phyloP scores from a whole-genome alignment of 2,888 invertebrate genomes.

The Tetanocera ferruginea region DNA sequence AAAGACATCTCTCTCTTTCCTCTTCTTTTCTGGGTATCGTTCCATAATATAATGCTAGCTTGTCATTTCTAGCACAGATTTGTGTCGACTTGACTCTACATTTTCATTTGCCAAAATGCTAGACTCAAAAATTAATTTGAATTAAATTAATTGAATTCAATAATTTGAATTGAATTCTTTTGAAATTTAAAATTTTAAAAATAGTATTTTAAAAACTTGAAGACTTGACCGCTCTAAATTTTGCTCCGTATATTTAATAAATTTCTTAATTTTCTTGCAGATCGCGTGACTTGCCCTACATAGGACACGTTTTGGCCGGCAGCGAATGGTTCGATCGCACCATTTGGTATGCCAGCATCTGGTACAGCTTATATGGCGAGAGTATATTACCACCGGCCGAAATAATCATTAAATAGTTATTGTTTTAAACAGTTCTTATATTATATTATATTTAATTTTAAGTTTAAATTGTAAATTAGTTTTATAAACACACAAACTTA shows the following conservation, averaged over 20 bases:
- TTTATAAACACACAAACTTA: constrained; percentile 14
- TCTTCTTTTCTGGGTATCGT: too few species aligned
- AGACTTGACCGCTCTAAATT: too few species aligned
- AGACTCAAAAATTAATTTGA: too few species aligned
- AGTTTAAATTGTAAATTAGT: constrained; percentile 21
- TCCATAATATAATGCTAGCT: too few species aligned
- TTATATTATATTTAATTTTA: constrained; percentile 12
- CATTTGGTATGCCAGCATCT: constrained; percentile 85
- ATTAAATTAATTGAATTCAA: too few species aligned
- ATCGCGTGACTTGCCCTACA: constrained; percentile 82
- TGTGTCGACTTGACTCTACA: too few species aligned
- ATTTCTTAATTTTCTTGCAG: constrained; percentile 66
- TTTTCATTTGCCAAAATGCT: too few species aligned
- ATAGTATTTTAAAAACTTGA: too few species aligned
- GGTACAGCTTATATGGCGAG: constrained; percentile 78
- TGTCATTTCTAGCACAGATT: too few species aligned
- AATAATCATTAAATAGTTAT: constrained; percentile 59
- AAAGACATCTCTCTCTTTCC: too few species aligned
- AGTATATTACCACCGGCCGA: constrained; percentile 73
- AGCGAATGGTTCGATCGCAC: constrained; percentile 81
- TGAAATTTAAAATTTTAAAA: too few species aligned
- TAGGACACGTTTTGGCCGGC: constrained; percentile 85
- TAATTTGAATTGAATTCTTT: too few species aligned
- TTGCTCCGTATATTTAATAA: not conserved
- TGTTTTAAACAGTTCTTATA: not conserved